Base-by-base conservation (phyloP, 1,140 invertebrate genomes). In the Piezodorus guildinii region DNA sequence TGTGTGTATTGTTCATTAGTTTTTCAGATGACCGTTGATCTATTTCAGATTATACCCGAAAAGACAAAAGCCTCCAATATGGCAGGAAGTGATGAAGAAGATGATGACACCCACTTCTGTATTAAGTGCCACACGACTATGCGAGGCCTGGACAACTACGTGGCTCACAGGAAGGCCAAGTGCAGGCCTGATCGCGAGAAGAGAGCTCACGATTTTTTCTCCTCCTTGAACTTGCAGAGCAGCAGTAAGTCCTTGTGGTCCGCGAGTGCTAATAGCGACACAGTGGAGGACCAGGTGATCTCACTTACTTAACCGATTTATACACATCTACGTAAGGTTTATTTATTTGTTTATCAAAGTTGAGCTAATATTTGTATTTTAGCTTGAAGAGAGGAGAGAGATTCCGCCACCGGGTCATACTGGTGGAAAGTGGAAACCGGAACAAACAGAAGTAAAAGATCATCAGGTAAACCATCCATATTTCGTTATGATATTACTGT, bases 121-220 rank as follows among this genome's bases (percentile, higher is more conserved):
- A 83, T 93, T 62, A 88, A 88, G 69, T 94, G 91, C 75, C 85
- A 88, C 65, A 70, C 80, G 2, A 92, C 88, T 1, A 85, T 94
- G 45, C 74, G 83, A 16, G 89, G 90, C 0, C 77, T 94, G 0
- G 81, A 87, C 16, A 88, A 87, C 71, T 94, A 94, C 72, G 81
- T 94, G 0, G 79, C 79, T 14, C 90, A 93, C 70, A 80, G 89
- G 27, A 90, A 89, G 72, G 75, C 80, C 68, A 73, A 80, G 69
- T 86, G 83, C 70, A 43, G 27, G 15, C 17, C 56, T 14, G 30
- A 49, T 15, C 17, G 25, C n/a, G 71, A 70, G 51, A 67, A 68
- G 52, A 73, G 74, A 43, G 87, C 88, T 0, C 87, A 89, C 70
- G 82, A 88, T 16, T 92, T 93, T 71, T 94, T 93, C 71, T 89